These are phyloP conservation scores for Gavia stellata DNA, from an alignment of 2,113 vertebrate genomes.

Conservation along the genomic window DNA sequence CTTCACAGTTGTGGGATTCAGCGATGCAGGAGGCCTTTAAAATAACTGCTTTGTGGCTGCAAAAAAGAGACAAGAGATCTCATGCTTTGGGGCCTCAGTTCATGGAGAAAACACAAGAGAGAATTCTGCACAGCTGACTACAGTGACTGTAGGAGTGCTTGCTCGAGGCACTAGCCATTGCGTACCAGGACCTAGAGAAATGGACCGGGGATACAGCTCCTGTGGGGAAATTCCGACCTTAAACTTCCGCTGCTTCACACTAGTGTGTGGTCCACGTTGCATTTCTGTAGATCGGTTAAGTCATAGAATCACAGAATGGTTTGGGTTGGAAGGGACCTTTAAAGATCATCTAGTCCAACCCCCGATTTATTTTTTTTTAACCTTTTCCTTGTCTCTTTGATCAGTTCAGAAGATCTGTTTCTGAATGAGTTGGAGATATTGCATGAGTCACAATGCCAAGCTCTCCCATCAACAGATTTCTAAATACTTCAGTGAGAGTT, in stretches of 20 bases:
- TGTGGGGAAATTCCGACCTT: neutral
- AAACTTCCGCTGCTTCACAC: neutral
- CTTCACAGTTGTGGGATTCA: neutral
- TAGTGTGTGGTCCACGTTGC: too few species aligned
- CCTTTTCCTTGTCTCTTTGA: neutral
- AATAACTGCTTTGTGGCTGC: neutral
- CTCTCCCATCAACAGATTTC: neutral
- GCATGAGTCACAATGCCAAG: neutral
- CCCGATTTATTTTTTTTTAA: neutral
- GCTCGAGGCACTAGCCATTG: too few species aligned
- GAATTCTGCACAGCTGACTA: neutral
- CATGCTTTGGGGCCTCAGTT: neutral
- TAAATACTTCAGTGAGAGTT: neutral
- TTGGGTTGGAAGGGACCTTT: neutral
- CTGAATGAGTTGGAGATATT: neutral
- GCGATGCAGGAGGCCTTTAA: neutral
- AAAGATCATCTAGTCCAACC: neutral
- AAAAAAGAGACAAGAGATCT: neutral
- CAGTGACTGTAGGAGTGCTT: neutral
- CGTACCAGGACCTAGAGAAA: neutral
- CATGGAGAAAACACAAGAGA: neutral
- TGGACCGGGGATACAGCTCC: neutral
- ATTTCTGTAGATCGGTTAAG: neutral
- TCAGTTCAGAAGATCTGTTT: neutral
- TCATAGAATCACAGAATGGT: neutral